Evolutionary conservation across 2,797 vertebrate genomes (phyloP), one percentile per base, ranked within the genome.

Genomic region (Chiloscyllium punctatum): DNA sequence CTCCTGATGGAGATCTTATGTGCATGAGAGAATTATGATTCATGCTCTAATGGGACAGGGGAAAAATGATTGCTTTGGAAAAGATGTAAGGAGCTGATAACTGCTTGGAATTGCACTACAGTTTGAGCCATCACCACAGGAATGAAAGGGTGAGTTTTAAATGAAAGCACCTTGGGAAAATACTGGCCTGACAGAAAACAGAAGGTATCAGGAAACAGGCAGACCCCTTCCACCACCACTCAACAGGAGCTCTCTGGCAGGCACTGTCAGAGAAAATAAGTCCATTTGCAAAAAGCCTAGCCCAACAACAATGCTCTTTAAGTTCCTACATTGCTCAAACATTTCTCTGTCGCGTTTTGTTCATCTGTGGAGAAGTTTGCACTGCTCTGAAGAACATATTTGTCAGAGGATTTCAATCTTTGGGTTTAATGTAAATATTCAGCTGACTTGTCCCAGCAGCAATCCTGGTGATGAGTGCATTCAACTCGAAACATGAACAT

Each of bases 381-480:
- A 21, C 66, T 9, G 18, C 66, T 11, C 66, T 42, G 37, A 11
- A 92, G 90, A 92, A 92, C 42, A 23, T 8, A 37, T 92, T 92
- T 92, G 62, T 25, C 62, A 69, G 90, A n/a, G 68, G n/a, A 69
- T 92, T 92, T 69, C 62, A 92, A 69, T 69, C 42, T 42, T 92
- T 90, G 42, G 92, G 90, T 18, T 62, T 21, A 92, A 42, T 42
- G 21, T 51, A 91, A 66, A 91, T 66, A 91, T 66, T 91, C 53
- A 91, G 88, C n/a, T 69, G 8, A 92, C 62, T 37, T 27, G 66
- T 69, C 66, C n/a, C 2, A 92, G 69, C 2, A 21, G n/a, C 18
- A 69, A 66, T 2, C 9, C 62, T 4, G 23, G 37, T 23, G 90
- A 69, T 92, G 62, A 11, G 9, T 42, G n/a, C 62, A 48, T n/a